Evolutionary conservation across 2,113 vertebrate genomes (phyloP).

Genomic region (Gallinago media): DNA sequence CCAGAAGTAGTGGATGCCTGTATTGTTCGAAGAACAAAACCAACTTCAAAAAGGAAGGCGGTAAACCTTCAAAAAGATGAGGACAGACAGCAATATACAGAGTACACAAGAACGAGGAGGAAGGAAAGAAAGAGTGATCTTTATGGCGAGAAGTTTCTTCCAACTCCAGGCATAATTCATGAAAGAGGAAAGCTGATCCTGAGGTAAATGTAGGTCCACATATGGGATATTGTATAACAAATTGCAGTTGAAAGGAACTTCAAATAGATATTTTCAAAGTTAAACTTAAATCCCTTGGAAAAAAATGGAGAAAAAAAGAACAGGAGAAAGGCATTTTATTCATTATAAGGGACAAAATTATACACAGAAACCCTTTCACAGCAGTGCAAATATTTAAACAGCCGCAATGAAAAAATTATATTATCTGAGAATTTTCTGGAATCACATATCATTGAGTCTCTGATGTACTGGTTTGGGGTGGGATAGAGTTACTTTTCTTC

Average conservation of each 20-base stretch:
- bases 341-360: background rate
- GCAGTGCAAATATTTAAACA: conserved; percentile 6
- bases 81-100: background rate
- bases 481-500: background rate
- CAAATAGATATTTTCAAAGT: background rate
- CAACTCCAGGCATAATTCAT: background rate
- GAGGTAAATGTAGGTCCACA: background rate
- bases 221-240: background rate
- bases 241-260: background rate
- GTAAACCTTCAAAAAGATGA: background rate
- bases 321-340: background rate
- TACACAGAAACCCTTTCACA: background rate
- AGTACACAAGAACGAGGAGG: background rate
- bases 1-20: background rate
- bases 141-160: background rate
- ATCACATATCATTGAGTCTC: background rate
- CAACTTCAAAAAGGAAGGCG: background rate
- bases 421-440: background rate
- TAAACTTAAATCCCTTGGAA: background rate
- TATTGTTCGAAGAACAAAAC: background rate
- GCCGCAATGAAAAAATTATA: background rate
- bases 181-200: background rate
- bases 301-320: background rate
- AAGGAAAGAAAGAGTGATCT: background rate
- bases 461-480: background rate